Evolutionary conservation across 2,113 vertebrate species (phyloP), one percentile per base, ranked within the genome.

Genomic region (Anarhynchus alexandrinus): DNA sequence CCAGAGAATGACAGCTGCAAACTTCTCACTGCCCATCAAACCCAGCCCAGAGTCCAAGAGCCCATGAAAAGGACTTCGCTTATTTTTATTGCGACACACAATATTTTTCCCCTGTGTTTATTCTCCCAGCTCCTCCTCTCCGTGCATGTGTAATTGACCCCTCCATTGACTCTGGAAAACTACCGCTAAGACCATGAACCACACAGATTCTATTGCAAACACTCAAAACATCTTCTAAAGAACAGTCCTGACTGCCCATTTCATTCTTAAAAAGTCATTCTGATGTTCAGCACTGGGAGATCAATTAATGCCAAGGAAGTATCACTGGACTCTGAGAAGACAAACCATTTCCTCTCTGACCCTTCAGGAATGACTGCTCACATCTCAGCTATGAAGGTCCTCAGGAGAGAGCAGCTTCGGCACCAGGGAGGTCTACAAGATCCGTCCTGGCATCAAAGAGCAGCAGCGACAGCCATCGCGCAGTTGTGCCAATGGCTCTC

Each of bases 1-100:
- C 49, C 81, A 43, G 11, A 59, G 82, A 82, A 78, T 59, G 92
- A 94, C 93, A 93, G 86, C 94, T 97, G 93, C 90, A 94, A 92
- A 34, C 83, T 58, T 94, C 25, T 10, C 40, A 40, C 77, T 72
- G 80, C 54, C 89, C 8, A 0, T 90, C 80, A 78, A 72, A 55
- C 58, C 67, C 83, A 90, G 62, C 23, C 23, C 21, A 30, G 90
- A 86, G 77, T 52, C 54, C 45, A 83, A 86, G 59, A 57, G 58
- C 67, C 52, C 45, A 18, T 3, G 42, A 77, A 34, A 79, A 85
- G 67, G 47, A 40, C 49, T 89, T 82, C 38, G 79, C 32, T 95
- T 95, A 47, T 88, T 94, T 93, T 93, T 78, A 67, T 84, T 79
- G 82, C 82, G 66, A 82, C 74, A 61, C 15, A 42, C 40, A 55